Evolutionary conservation across 1,140 invertebrate species (phyloP), one percentile per base, ranked within the genome.

Genomic region (Homarus americanus): DNA sequence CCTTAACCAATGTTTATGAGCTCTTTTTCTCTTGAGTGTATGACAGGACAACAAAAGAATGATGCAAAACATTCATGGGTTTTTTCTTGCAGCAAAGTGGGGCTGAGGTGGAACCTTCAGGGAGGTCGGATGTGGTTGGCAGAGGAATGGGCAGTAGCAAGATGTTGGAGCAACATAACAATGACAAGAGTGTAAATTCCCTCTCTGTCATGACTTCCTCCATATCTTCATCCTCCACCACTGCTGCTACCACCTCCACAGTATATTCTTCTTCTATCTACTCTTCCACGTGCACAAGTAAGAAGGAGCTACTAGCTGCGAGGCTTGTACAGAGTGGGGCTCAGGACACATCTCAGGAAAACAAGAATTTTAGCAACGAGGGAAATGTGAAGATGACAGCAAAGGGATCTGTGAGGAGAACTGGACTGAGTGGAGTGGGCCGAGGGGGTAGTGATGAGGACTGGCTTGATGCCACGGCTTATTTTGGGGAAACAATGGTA

Each of bases 401-500:
- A 73, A 44, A 44, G 44, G 66, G 40, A 53, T 72, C 63, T 32
- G 76, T 78, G 76, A 80, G n/a, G 32, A 53, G 40, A 53, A 53
- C 20, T 28, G 40, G 82, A 73, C 38, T 34, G 34, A 34, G 36
- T 41, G 58, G 63, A 20, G 38, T 15, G 32, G 63, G 58, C 24
- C 80, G 49, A 58, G 75, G 36, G 36, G 76, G 53, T 88, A 32
- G 17, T 78, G 49, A 79, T 63, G 76, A 89, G 40, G 66, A 72
- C 49, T 72, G 38, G 40, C n/a, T 49, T 28, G 72, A 82, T 75
- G 69, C n/a, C n/a, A 17, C 49, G 41, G 40, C 63, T 20, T 82
- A 90, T 69, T 83, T 75, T 76, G 69, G 87, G 20, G 87, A 90
- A 36, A 90, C 87, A 12, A 90, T 90, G 87, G 63, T 90, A 44